Conservation (phyloP, 2,113 vertebrate genomes). For the Ailurus styani region DNA sequence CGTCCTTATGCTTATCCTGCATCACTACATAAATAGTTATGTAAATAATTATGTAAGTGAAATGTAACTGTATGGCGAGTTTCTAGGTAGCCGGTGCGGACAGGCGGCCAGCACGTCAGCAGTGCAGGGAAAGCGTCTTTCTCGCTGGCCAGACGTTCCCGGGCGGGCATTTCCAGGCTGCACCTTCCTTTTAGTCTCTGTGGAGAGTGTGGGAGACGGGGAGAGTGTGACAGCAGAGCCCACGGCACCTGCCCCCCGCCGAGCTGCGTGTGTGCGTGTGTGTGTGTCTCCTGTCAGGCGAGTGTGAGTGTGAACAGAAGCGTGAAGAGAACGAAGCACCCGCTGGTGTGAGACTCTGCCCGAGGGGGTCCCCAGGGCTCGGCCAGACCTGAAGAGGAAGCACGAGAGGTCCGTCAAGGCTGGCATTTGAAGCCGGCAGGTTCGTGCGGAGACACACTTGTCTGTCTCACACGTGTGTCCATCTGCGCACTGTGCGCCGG, state of each 20-base stretch:
- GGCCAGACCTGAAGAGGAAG: no score
- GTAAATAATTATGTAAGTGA: background rate
- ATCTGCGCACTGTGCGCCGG: rapidly evolving
- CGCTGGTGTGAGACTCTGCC: rapidly evolving
- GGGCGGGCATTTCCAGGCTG: rapidly evolving
- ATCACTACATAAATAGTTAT: background rate
- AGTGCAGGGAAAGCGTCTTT: rapidly evolving
- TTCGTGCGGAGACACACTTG: background rate
- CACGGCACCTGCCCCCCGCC: rapidly evolving
- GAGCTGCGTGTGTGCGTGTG: rapidly evolving
- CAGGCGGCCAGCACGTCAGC: rapidly evolving
- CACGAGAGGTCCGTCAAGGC: rapidly evolving
- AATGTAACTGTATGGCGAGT: rapidly evolving
- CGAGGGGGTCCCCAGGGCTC: rapidly evolving
- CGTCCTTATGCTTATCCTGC: background rate
- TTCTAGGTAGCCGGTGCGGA: background rate
- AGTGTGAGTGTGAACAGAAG: rapidly evolving
- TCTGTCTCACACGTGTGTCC: rapidly evolving
- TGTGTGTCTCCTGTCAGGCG: background rate
- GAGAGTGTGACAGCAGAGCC: rapidly evolving
- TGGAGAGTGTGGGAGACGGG: no score
- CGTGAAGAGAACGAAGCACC: rapidly evolving
- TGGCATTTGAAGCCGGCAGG: background rate
- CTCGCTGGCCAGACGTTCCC: background rate
- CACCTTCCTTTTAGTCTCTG: background rate